Conservation (phyloP, 2,888 invertebrate genomes). For the Tigriopus californicus region DNA sequence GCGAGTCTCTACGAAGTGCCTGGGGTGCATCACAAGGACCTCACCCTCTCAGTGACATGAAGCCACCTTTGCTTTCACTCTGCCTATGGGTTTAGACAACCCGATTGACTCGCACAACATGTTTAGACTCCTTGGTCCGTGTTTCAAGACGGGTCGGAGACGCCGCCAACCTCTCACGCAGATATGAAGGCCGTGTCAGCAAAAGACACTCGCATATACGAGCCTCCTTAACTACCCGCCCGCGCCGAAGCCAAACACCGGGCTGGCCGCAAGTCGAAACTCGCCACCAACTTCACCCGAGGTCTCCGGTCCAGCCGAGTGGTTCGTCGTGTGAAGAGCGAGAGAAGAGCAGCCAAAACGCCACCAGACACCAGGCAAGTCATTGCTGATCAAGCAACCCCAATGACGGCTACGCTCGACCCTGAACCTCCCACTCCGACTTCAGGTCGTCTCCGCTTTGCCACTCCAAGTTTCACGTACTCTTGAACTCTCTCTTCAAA, state of each 20-base stretch:
- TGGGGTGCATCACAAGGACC: slow-evolving; percentile 31
- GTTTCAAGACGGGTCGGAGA: slow-evolving; percentile 54
- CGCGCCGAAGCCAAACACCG: background rate
- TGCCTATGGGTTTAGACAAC: slow-evolving; percentile 40
- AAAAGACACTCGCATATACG: slow-evolving; percentile 7
- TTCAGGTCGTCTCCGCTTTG: slow-evolving; percentile 27
- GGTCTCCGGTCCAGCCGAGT: background rate
- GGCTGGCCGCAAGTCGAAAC: background rate
- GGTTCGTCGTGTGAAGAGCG: background rate
- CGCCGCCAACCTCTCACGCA: slow-evolving; percentile 26
- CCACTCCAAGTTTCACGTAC: slow-evolving; percentile 34
- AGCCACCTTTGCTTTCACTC: slow-evolving; percentile 41
- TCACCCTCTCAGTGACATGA: slow-evolving; percentile 24
- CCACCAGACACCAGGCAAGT: background rate
- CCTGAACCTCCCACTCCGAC: slow-evolving; percentile 2
- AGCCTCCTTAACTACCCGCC: background rate
- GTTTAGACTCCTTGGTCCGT: slow-evolving; percentile 55
- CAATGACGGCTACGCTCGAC: background rate
- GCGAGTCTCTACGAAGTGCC: slow-evolving; percentile 33
- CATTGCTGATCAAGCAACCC: background rate
- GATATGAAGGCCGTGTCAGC: background rate
- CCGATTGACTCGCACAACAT: slow-evolving; percentile 49
- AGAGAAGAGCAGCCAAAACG: background rate
- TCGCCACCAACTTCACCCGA: background rate
- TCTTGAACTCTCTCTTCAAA: slow-evolving; percentile 45